These are phyloP conservation scores for Platyura marginata DNA, from an alignment of 1,140 invertebrate species.

Conservation along the genomic window DNA sequence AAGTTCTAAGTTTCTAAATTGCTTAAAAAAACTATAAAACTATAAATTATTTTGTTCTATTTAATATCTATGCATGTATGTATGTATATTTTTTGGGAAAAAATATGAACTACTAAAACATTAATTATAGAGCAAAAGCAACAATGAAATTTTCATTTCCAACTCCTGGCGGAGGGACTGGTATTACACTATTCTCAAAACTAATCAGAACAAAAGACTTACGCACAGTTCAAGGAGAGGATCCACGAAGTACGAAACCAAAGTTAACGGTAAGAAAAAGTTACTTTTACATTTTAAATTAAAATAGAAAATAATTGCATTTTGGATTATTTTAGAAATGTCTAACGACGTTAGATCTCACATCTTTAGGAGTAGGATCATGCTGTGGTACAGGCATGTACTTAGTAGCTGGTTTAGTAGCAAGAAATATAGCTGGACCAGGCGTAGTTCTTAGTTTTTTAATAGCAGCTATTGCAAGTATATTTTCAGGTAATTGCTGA, in stretches of 20 bases:
- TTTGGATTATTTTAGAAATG: constrained; percentile 78
- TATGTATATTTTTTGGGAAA: no score
- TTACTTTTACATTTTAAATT: not conserved
- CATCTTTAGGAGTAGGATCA: constrained; percentile 78
- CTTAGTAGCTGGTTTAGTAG: constrained; percentile 78
- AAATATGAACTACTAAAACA: no score
- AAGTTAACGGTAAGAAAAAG: constrained; percentile 40
- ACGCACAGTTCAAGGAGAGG: constrained; percentile 31
- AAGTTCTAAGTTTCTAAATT: no score
- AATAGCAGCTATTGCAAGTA: constrained; percentile 75
- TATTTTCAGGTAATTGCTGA: constrained; percentile 59
- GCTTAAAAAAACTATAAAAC: no score
- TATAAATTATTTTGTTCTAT: no score
- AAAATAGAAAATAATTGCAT: constrained; percentile 5
- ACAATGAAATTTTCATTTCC: constrained; percentile 22
- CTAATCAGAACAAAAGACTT: constrained; percentile 63
- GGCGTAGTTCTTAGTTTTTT: constrained; percentile 75
- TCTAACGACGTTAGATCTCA: constrained; percentile 73
- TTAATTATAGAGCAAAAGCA: no score
- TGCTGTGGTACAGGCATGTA: constrained; percentile 91
- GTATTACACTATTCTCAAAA: constrained; percentile 50
- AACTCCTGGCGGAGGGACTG: constrained; percentile 22
- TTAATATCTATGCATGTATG: no score
- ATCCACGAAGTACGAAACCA: constrained; percentile 36
- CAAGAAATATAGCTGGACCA: constrained; percentile 68